Evolutionary conservation across 2,888 invertebrate species (phyloP), one percentile per base, ranked within the genome.

Genomic region (Idaea straminata): DNA sequence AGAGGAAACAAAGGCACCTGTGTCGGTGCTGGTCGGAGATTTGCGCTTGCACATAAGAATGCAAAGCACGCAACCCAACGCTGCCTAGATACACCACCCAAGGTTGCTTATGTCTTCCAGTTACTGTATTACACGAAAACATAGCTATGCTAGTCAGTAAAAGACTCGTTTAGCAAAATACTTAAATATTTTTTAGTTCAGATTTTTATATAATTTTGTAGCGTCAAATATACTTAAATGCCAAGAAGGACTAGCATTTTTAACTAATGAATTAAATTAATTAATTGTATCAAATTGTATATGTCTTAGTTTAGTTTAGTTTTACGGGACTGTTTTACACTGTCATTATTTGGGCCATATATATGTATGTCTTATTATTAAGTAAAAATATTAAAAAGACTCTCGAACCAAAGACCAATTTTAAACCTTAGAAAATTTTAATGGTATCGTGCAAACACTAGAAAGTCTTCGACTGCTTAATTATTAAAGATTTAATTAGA

Each of bases 41-140:
- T 77, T 78, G 79, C 76, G 76, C 72, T 69, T 69, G 70, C 72
- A 67, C 76, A 85, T 90, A 85, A 78, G 64, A 69, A 90, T 88
- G 83, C 90, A 69, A 66, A 68, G 77, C 90, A 91, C 89, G 88
- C 79, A 16, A 69, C 74, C 71, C 67, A 73, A 74, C 83, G 72
- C 81, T 87, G 74, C 89, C 13, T 13, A 4, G 7, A 13, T 13
- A 47, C 78, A 77, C 74, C 75, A 73, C 74, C 73, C 88, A 89
- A 88, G 88, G 90, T 74, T 83, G 74, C 66, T 71, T 74, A 78
- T 83, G 76, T 79, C 77, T 80, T 73, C 71, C 4, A 47, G 47
- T 10, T 7, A 10, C 36, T 1, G 36, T 10, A 36, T 36, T 36
- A 36, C 5, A 36, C 13, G 13, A 47, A 61, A 16, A 47, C 61